Conservation (phyloP, 2,113 vertebrate species). For the Lucifuga dentata region DNA sequence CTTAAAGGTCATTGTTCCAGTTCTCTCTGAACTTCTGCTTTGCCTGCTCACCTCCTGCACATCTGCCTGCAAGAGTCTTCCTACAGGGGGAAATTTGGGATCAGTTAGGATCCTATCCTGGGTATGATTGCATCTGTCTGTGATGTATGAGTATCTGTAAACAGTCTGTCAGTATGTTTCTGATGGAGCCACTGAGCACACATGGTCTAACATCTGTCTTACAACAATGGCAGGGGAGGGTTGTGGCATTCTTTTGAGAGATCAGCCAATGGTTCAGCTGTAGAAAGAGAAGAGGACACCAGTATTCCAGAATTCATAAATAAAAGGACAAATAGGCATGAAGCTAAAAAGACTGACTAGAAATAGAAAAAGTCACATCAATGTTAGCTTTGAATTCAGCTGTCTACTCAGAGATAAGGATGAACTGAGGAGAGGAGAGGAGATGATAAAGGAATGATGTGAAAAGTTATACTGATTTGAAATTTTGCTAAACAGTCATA, state of each 20-base stretch:
- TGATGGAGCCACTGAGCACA: background rate
- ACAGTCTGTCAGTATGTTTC: constrained; percentile 10
- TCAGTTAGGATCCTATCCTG: constrained; percentile 11
- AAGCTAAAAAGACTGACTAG: constrained; percentile 43
- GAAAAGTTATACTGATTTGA: too few species aligned
- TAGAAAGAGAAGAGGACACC: constrained; percentile 11
- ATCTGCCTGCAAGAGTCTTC: constrained; percentile 22
- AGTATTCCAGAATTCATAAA: constrained; percentile 31
- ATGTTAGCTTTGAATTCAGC: constrained; percentile 42
- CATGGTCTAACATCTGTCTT: constrained; percentile 9
- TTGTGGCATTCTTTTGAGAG: constrained; percentile 15
- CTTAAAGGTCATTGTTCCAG: constrained; percentile 1
- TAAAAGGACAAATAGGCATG: constrained; percentile 42
- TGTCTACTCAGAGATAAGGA: constrained; percentile 44
- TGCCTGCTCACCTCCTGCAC: constrained; percentile 14
- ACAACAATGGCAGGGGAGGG: constrained; percentile 9
- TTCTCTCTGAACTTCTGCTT: constrained; percentile 22
- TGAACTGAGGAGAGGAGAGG: constrained; percentile 13
- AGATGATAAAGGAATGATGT: background rate
- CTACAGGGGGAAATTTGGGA: constrained; percentile 18
- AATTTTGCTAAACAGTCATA: too few species aligned
- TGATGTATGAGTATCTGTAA: constrained; percentile 23
- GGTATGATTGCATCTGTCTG: constrained; percentile 6
- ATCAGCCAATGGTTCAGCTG: constrained; percentile 2
- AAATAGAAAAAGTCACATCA: constrained; percentile 35